Base-by-base conservation (phyloP, 2,888 invertebrate genomes). In the Lottia scabra region DNA sequence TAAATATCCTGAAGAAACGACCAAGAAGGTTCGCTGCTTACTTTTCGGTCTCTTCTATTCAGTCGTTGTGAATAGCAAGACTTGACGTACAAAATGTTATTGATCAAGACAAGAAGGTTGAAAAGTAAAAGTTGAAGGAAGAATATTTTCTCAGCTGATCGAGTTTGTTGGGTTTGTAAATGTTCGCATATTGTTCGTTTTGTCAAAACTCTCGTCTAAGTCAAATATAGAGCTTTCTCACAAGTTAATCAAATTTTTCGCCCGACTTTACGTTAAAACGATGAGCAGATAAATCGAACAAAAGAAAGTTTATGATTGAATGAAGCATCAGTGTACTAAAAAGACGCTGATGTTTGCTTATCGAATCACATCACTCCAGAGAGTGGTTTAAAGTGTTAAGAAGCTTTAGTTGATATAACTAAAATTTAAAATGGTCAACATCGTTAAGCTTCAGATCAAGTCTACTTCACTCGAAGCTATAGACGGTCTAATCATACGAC, bases 141-240 rank as follows among this genome's bases (percentile, higher is more conserved):
- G 19, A 23, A 10, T 56, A 23, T 56, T 56, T 56, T 56, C 19
- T 56, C 56, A 56, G 56, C 56, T 56, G 56, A 56, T 56, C 23
- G 56, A 56, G 23, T 56, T 56, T 56, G 56, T 56, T 56, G 13
- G 56, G 23, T 56, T 56, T 56, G 56, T 56, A 56, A 56, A 56
- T 56, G 56, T 56, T 19, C 56, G 10, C 19, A 56, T 56, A 56
- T 56, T 56, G 19, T 23, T 56, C 56, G 19, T 23, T 56, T 23
- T 23, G 19, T 19, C 23, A 13, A 56, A 56, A 56, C 23, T 23
- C 19, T 56, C 19, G 19, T 13, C 56, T 12, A 23, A 56, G 56
- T 56, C 23, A 56, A 56, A 56, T 56, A 56, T 19, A 56, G 56
- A 56, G 19, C 23, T 56, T 56, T 56, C 56, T 23, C 56, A 56